A percentile compares a stretch with the other conserved stretches of the same genome.
phyloP scores from a whole-genome alignment of 2,113 vertebrate species.

The Cynoglossus semilaevis region DNA sequence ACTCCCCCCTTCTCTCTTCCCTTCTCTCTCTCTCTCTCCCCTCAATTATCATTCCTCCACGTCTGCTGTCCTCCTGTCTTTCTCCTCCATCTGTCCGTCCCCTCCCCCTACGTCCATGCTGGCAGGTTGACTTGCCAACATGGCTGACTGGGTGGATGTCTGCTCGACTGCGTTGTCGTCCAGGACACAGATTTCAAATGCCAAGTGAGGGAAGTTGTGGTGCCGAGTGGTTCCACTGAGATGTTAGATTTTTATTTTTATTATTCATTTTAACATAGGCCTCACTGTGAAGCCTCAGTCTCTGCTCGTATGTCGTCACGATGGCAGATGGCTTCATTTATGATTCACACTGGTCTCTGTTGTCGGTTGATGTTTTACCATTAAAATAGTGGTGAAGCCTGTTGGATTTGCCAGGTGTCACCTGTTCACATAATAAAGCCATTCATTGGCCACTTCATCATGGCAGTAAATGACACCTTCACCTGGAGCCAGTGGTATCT shows the following conservation, averaged over 20 bases:
- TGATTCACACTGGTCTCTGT: too few species aligned
- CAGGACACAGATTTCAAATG: too few species aligned
- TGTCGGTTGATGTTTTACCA: too few species aligned
- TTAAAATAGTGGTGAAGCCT: too few species aligned
- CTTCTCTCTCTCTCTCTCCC: background rate
- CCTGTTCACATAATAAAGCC: background rate
- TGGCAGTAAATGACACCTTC: background rate
- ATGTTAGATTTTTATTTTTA: too few species aligned
- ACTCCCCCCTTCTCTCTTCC: background rate
- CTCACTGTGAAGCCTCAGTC: too few species aligned
- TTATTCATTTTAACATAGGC: too few species aligned
- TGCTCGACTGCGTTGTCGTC: conserved; percentile 14
- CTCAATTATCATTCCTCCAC: conserved; percentile 9
- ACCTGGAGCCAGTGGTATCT: background rate
- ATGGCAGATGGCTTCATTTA: too few species aligned
- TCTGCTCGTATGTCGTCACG: too few species aligned
- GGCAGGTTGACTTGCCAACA: conserved; percentile 33
- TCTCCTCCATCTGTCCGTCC: conserved; percentile 56
- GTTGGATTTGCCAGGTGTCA: too few species aligned
- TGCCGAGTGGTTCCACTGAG: too few species aligned
- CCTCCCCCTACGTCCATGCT: conserved; percentile 32
- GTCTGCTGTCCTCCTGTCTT: conserved; percentile 43
- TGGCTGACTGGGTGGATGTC: conserved; percentile 32
- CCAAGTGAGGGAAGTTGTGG: too few species aligned
- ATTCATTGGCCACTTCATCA: background rate